Conservation (phyloP, 2,113 vertebrate species). For the Gobiocypris rarus region DNA sequence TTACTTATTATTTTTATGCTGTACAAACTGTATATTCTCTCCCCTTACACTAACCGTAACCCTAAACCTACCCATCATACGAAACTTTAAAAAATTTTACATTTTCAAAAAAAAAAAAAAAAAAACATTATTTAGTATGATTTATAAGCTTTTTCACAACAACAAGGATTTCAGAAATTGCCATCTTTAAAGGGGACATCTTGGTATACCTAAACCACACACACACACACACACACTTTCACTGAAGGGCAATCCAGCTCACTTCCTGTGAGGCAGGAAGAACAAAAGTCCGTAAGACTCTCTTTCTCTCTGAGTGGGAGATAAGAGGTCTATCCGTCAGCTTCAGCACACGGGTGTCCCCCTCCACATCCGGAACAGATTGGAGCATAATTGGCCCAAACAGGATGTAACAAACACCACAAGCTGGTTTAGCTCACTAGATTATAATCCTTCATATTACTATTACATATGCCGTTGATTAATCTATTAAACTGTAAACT, state of each 20-base stretch:
- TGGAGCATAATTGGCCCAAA: constrained; percentile 62
- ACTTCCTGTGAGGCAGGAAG: constrained; percentile 10
- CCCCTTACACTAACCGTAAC: too few species aligned
- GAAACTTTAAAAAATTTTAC: too few species aligned
- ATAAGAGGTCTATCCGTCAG: neutral
- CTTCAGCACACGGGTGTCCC: constrained; percentile 65
- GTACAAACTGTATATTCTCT: too few species aligned
- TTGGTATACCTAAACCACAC: neutral
- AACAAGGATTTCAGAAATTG: too few species aligned
- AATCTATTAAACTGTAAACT: constrained; percentile 16
- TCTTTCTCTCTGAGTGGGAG: neutral
- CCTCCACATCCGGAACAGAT: constrained; percentile 71
- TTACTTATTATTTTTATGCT: too few species aligned
- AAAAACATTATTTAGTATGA: too few species aligned
- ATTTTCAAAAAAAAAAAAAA: too few species aligned
- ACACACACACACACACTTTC: constrained; percentile 41
- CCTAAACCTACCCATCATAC: too few species aligned
- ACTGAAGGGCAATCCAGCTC: constrained; percentile 8
- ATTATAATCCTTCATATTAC: constrained; percentile 18
- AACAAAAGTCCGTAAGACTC: neutral
- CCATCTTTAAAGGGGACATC: too few species aligned
- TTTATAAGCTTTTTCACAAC: too few species aligned
- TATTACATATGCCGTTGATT: neutral
- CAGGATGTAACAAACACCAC: constrained; percentile 59
- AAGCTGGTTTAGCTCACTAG: neutral